phyloP scores from a whole-genome alignment of 2,113 vertebrate genomes.

The Talpa occidentalis region DNA sequence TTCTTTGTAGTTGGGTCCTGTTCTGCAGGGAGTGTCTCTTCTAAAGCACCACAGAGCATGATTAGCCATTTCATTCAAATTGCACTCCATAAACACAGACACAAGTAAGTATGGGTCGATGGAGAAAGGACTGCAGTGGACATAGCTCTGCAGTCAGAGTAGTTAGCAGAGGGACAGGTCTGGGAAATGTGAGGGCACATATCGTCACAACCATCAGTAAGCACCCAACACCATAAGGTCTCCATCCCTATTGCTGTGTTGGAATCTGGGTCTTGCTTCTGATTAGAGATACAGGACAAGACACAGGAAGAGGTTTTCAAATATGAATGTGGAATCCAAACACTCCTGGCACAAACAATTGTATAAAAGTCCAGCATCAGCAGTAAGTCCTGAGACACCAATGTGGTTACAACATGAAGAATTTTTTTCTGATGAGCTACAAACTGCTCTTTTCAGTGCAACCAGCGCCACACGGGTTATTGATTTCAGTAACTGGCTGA shows the following conservation, averaged over 20 bases:
- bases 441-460: slow-evolving; percentile 97
- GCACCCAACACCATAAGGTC: slow-evolving; percentile 97
- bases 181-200: slow-evolving; percentile 99
- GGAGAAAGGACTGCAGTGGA: slow-evolving; percentile 98
- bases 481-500: slow-evolving; percentile 98
- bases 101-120: slow-evolving; percentile 96
- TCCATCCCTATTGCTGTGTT: slow-evolving; percentile 95
- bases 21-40: slow-evolving; percentile 97
- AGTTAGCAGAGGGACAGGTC: slow-evolving; percentile 98
- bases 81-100: too few relatives aligned
- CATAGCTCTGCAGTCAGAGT: slow-evolving; percentile 99
- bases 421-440: slow-evolving; percentile 99
- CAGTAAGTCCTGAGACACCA: slow-evolving; percentile 98
- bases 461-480: slow-evolving; percentile 94
- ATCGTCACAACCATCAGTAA: slow-evolving; percentile 98
- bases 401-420: slow-evolving; percentile 97
- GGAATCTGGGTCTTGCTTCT: slow-evolving; percentile 93
- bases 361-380: slow-evolving; percentile 97
- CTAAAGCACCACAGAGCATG: slow-evolving; percentile 95
- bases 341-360: slow-evolving; percentile 99
- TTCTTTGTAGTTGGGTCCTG: slow-evolving; percentile 99
- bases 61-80: slow-evolving; percentile 94
- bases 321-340: slow-evolving; percentile 98
- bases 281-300: slow-evolving; percentile 92
- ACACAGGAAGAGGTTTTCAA: slow-evolving; percentile 96